Evolutionary conservation across 2,113 vertebrate species (phyloP).

Genomic region (Clinocottus analis): DNA sequence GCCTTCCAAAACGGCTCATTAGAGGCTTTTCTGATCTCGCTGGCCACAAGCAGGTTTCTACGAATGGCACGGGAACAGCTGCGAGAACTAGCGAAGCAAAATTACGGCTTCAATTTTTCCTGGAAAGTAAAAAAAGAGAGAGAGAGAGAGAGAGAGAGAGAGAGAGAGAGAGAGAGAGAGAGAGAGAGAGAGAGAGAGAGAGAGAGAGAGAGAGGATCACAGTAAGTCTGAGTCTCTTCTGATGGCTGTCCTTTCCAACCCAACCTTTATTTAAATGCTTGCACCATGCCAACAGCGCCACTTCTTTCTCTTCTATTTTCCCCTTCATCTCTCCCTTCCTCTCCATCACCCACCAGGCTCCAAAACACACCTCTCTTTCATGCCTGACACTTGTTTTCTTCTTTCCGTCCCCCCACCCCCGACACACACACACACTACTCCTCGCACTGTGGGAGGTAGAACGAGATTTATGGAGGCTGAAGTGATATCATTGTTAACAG

Average conservation of each 20-base stretch:
- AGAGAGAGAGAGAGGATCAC: slow-evolving; percentile 32
- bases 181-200: not conserved
- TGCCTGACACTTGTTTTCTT: slow-evolving; percentile 59
- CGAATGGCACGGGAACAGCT: not conserved
- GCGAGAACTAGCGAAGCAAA: not conserved
- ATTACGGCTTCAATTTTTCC: not conserved
- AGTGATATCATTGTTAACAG: slow-evolving; percentile 74
- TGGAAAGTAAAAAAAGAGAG: not conserved
- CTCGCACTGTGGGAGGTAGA: slow-evolving; percentile 64
- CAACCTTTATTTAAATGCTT: slow-evolving; percentile 33
- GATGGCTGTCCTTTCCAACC: slow-evolving; percentile 26
- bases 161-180: slow-evolving; percentile 6
- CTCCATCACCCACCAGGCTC: slow-evolving; percentile 53
- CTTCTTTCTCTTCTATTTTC: slow-evolving; percentile 29
- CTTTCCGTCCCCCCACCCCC: slow-evolving; percentile 32
- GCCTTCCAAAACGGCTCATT: not conserved
- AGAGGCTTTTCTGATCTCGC: not conserved
- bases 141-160: slow-evolving; percentile 7
- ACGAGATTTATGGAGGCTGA: slow-evolving; percentile 59
- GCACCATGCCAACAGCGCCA: slow-evolving; percentile 30
- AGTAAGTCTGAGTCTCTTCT: slow-evolving; percentile 39
- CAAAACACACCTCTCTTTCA: slow-evolving; percentile 64
- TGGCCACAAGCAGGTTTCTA: not conserved
- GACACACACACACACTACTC: slow-evolving; percentile 17
- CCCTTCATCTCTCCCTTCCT: slow-evolving; percentile 13